Conservation (phyloP, 2,888 invertebrate species). For the Volucella inanis region DNA sequence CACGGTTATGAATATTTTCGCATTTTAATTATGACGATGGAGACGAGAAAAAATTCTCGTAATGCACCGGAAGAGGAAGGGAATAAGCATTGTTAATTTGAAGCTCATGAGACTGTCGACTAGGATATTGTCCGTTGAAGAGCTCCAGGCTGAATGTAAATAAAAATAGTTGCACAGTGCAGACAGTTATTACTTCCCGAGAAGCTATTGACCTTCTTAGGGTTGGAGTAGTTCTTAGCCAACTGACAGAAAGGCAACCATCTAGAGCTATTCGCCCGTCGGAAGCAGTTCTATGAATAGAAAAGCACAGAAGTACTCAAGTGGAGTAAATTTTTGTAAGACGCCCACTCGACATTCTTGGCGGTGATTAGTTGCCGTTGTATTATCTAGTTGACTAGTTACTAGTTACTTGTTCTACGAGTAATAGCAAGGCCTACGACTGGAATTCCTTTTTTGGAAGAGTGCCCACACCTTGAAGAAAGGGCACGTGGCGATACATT, state of each 20-base stretch:
- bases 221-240: background rate
- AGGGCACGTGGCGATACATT: background rate
- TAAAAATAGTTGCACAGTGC: slow-evolving; percentile 23
- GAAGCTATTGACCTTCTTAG: slow-evolving; percentile 38
- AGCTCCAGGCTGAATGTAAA: background rate
- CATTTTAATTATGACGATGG: slow-evolving; percentile 68
- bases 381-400: too few species aligned
- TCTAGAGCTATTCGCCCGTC: slow-evolving; percentile 5
- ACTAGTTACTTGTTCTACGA: too few species aligned
- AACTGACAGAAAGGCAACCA: slow-evolving; percentile 2
- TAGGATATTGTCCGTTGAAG: slow-evolving; percentile 25
- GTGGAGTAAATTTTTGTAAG: background rate
- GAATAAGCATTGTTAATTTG: slow-evolving; percentile 36
- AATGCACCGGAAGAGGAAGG: slow-evolving; percentile 37
- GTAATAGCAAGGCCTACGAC: background rate
- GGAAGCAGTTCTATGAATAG: slow-evolving; percentile 19
- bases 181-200: slow-evolving; percentile 27
- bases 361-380: background rate
- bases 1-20: slow-evolving; percentile 59
- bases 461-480: slow-evolving; percentile 2
- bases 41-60: slow-evolving; percentile 14
- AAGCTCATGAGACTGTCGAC: slow-evolving; percentile 34
- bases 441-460: slow-evolving; percentile 6
- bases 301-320: slow-evolving; percentile 19
- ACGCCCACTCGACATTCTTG: slow-evolving; percentile 30